Conservation (phyloP, 2,113 vertebrate species). For the Brachyhypopomus gauderio region DNA sequence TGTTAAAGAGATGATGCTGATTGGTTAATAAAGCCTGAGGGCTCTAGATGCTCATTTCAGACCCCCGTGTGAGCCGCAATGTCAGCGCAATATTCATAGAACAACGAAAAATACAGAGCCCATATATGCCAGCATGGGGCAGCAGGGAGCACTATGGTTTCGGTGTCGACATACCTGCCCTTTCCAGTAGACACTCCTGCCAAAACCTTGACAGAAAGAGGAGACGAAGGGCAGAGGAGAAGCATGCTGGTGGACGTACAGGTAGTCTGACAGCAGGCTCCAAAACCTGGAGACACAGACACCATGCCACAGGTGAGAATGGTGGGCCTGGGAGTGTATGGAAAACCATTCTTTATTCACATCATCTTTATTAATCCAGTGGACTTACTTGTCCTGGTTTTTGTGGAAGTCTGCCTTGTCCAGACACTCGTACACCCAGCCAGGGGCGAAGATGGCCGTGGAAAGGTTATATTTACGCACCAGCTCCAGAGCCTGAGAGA, state of each 20-base stretch:
- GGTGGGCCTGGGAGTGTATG: no score
- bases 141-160: background rate
- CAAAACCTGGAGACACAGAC: constrained; percentile 80
- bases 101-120: no score
- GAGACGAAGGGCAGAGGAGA: constrained; percentile 83
- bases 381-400: constrained; percentile 88
- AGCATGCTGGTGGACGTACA: constrained; percentile 77
- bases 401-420: constrained; percentile 81
- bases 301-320: background rate
- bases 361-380: background rate
- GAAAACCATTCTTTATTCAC: no score
- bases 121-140: no score
- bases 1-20: no score
- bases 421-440: constrained; percentile 93
- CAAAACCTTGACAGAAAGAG: constrained; percentile 91
- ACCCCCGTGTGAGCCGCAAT: no score
- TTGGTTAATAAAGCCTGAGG: no score
- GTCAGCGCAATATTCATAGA: no score
- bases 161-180: constrained; percentile 76
- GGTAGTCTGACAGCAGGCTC: constrained; percentile 72
- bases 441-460: constrained; percentile 88
- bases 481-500: constrained; percentile 80
- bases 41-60: no score
- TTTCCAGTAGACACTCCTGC: constrained; percentile 77
- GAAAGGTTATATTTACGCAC: constrained; percentile 86